Base-by-base conservation (phyloP, 2,797 vertebrate genomes). In the Lycodopsis pacificus region DNA sequence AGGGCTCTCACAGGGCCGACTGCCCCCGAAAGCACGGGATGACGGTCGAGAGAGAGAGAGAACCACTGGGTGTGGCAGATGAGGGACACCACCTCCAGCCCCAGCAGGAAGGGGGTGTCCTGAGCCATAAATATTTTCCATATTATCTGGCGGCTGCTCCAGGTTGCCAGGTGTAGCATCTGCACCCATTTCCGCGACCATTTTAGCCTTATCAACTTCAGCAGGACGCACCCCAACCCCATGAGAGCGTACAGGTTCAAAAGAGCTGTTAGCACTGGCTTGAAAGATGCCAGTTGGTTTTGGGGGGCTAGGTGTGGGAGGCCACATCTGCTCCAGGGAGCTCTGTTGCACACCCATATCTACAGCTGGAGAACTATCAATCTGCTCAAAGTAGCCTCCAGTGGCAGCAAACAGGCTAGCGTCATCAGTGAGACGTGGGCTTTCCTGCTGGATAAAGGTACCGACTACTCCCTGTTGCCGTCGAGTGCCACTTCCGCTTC, bases 371-470 rank as follows among this genome's bases (percentile, higher is more conserved):
- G 96, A 97, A 2, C 96, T 97, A 83, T 99, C 98, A 1, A 99
- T 97, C 88, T 99, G 98, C 86, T 99, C 96, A 90, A 99, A 99
- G 90, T 99, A 99, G 61, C 93, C 93, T 14, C 94, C 93, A 1
- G 95, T 66, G 4, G 93, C 89, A 17, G 92, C 87, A 57, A 90
- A 17, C 13, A 81, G 56, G 77, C 36, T 79, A 6, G 89, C 70
- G 11, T 97, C 97, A 8, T 97, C 96, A 14, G 95, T 91, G 0
- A 96, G 96, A 12, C 96, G 97, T 8, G 97, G 97, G 3, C 96
- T 98, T 82, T 99, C 98, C 76, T 99, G 98, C 81, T 99, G 98
- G 87, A 99, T 99, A 83, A 99, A 99, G 0, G 98, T 99, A 8
- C 96, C 96, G 0, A 93, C 88, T 0, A 95, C 90, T 54, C 97